Percentiles rank a stretch among this genome's conserved stretches.
These are phyloP conservation scores for Zaprionus capensis DNA, from an alignment of 1,140 invertebrate genomes.

Conservation along the genomic window DNA sequence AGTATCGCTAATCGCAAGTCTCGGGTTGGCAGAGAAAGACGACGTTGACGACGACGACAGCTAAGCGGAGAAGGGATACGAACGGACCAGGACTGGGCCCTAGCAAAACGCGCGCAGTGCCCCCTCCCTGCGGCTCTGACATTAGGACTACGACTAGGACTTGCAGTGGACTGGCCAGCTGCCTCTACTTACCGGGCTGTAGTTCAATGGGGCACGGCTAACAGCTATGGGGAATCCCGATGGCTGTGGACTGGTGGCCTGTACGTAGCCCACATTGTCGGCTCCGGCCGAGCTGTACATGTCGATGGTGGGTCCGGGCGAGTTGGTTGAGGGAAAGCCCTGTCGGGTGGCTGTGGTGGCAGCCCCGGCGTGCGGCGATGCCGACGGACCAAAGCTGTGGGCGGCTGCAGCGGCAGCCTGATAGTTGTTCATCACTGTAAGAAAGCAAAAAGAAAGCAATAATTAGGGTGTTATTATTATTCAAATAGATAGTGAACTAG, in stretches of 20 bases:
- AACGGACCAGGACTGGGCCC: neutral
- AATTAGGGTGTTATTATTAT: neutral
- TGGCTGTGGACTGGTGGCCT: conserved; percentile 96
- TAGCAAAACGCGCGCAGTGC: neutral
- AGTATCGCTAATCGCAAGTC: neutral
- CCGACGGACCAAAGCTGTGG: conserved; percentile 88
- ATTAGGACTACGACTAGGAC: neutral
- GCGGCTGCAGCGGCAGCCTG: conserved; percentile 91
- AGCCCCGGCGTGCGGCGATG: conserved; percentile 85
- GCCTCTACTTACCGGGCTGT: conserved; percentile 91
- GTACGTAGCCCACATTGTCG: conserved; percentile 95
- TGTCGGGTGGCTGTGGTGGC: conserved; percentile 89
- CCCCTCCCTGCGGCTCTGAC: neutral
- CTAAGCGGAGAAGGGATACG: neutral
- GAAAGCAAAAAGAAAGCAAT: neutral
- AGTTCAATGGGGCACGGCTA: conserved; percentile 94
- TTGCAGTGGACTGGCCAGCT: neutral
- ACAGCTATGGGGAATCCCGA: conserved; percentile 95
- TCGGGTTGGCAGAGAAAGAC: neutral
- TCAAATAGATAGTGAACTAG: neutral
- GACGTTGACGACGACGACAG: neutral
- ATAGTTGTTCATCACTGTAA: conserved; percentile 97
- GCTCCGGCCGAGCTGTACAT: conserved; percentile 93
- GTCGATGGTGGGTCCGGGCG: conserved; percentile 93
- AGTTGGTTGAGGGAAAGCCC: conserved; percentile 94